Conservation (phyloP, 1,140 invertebrate species). For the Pogonognathellus flavescens region DNA sequence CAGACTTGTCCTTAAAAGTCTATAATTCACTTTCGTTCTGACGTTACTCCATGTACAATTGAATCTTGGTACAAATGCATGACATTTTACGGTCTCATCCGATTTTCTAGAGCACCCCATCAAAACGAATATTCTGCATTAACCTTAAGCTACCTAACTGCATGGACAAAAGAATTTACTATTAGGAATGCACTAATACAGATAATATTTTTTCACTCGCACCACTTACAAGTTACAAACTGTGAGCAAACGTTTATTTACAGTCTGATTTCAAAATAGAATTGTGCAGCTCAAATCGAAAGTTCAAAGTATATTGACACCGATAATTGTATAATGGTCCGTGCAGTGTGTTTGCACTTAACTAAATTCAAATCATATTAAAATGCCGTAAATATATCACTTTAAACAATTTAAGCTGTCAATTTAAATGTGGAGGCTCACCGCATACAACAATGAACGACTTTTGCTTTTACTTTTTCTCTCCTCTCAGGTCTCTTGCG, state of each 20-base stretch:
- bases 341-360: conserved; percentile 38
- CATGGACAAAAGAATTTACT: conserved; percentile 4
- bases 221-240: not conserved
- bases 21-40: conserved; percentile 25
- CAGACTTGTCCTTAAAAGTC: conserved; percentile 6
- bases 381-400: conserved; percentile 57
- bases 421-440: not conserved
- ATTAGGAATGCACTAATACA: not conserved
- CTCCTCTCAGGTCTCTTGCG: not conserved
- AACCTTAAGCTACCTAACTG: not conserved
- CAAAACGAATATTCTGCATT: conserved; percentile 34
- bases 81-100: conserved; percentile 38
- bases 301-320: conserved; percentile 6
- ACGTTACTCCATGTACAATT: not conserved
- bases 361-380: conserved; percentile 60
- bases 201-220: not conserved
- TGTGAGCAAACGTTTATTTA: conserved; percentile 37
- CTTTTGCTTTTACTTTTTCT: not conserved
- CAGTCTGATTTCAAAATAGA: conserved; percentile 44
- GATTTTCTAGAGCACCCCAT: conserved; percentile 30
- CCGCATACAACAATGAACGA: not conserved
- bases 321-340: conserved; percentile 41
- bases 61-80: conserved; percentile 35
- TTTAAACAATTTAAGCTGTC: conserved; percentile 4
- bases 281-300: conserved; percentile 11